phyloP scores from a whole-genome alignment of 2,888 invertebrate genomes.

The Eustalomyia histrio region DNA sequence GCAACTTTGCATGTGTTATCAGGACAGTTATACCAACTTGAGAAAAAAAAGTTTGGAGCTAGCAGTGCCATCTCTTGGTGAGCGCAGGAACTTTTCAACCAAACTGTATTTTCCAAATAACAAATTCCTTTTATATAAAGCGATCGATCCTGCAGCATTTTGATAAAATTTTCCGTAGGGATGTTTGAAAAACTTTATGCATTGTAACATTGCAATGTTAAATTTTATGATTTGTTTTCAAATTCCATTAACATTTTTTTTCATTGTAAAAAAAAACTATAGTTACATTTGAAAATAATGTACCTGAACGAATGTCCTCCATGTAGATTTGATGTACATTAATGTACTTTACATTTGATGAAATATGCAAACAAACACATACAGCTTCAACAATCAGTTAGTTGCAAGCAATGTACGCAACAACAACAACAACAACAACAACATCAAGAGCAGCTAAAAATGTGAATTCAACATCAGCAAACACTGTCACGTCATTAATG shows the following conservation, averaged over 20 bases:
- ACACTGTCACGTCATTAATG: constrained; percentile 73
- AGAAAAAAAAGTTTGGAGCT: no score
- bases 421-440: constrained; percentile 29
- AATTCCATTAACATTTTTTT: constrained; percentile 1
- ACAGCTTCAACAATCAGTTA: constrained; percentile 29
- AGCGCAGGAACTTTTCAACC: no score
- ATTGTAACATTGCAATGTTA: neutral
- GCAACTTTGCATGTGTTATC: no score
- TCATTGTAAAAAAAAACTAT: constrained; percentile 27
- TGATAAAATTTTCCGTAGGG: no score
- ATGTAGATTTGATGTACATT: constrained; percentile 1
- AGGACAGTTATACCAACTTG: no score
- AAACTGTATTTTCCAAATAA: no score
- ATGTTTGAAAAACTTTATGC: no score
- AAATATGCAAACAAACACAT: constrained; percentile 45
- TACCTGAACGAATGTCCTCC: constrained; percentile 56
- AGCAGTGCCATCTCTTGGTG: no score
- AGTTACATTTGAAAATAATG: constrained; percentile 61
- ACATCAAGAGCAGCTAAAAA: constrained; percentile 30
- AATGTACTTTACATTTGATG: constrained; percentile 20
- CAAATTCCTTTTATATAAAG: no score
- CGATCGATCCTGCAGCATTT: no score
- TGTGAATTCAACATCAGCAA: constrained; percentile 7
- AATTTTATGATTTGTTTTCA: neutral
- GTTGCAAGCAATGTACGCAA: constrained; percentile 25